Percentiles rank a stretch among this genome's conserved stretches.
Conservation (phyloP, 2,888 invertebrate species). For the Hesperia comma region DNA sequence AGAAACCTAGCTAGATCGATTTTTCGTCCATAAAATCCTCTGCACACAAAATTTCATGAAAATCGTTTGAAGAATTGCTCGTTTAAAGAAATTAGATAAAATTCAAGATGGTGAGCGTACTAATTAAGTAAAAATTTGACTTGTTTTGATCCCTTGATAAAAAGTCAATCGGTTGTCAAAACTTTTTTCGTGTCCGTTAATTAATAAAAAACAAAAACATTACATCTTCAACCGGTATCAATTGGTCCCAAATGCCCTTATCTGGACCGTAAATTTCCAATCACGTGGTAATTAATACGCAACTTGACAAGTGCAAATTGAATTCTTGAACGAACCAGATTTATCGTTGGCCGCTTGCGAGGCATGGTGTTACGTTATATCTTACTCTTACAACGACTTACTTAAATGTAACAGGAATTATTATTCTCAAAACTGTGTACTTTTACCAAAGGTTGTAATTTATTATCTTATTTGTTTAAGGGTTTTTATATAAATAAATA, state of each 20-base stretch:
- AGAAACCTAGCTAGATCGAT: no score
- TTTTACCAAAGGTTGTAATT: no score
- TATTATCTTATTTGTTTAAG: no score
- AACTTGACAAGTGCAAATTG: constrained; percentile 36
- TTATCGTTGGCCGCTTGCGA: constrained; percentile 16
- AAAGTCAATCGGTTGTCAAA: background rate
- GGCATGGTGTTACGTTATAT: constrained; percentile 12
- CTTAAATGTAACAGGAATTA: constrained; percentile 12
- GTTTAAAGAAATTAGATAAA: no score
- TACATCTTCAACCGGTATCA: constrained; percentile 38
- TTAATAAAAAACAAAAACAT: constrained; percentile 8
- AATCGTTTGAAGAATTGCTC: no score
- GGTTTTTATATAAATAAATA: no score
- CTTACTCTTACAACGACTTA: constrained; percentile 12
- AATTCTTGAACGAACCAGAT: constrained; percentile 27
- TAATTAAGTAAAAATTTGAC: no score
- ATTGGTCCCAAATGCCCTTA: constrained; percentile 16
- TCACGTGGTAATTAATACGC: constrained; percentile 31
- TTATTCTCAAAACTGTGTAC: background rate
- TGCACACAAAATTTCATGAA: no score
- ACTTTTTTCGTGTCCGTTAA: background rate
- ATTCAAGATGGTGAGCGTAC: no score
- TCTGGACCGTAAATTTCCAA: constrained; percentile 22
- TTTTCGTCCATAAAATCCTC: no score
- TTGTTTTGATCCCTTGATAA: constrained; percentile 1